Percentiles rank a stretch among this genome's conserved stretches.
Evolutionary conservation across 1,140 invertebrate species (phyloP).

Genomic region (Olivierus martensii): DNA sequence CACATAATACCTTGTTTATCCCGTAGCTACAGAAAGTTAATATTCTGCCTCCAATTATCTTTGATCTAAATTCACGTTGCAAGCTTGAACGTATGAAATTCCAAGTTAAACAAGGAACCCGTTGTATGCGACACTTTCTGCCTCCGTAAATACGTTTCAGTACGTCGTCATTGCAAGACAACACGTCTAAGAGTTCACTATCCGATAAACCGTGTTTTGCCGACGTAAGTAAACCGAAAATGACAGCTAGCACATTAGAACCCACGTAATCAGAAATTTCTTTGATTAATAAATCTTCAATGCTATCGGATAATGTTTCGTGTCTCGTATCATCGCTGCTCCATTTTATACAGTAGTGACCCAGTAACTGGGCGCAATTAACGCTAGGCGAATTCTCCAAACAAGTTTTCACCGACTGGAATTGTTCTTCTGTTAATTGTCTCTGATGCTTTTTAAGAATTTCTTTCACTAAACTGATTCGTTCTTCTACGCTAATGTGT

Average conservation of each 20-base stretch:
- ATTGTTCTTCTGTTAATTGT: not conserved
- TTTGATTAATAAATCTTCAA: constrained; percentile 6
- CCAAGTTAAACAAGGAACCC: constrained; percentile 10
- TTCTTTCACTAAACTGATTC: not conserved
- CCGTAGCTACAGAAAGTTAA: constrained; percentile 7
- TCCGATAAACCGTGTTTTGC: constrained; percentile 53
- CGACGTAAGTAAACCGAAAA: constrained; percentile 49
- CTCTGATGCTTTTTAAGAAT: not conserved
- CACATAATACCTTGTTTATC: constrained; percentile 6
- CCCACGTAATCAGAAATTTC: constrained; percentile 1
- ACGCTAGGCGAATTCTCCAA: not conserved
- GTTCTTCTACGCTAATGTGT: not conserved
- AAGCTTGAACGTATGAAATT: constrained; percentile 2
- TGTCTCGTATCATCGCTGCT: not conserved
- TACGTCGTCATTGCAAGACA: constrained; percentile 52
- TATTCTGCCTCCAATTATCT: constrained; percentile 10
- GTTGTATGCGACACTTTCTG: constrained; percentile 11
- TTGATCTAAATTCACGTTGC: constrained; percentile 7
- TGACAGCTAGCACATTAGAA: constrained; percentile 3
- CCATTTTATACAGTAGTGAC: constrained; percentile 6
- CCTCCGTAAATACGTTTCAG: constrained; percentile 47
- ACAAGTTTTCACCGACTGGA: not conserved
- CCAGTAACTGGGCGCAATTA: constrained; percentile 5
- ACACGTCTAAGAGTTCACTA: constrained; percentile 55
- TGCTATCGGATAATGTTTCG: not conserved